Conservation (phyloP, 2,113 vertebrate species). For the Ellobius talpinus region DNA sequence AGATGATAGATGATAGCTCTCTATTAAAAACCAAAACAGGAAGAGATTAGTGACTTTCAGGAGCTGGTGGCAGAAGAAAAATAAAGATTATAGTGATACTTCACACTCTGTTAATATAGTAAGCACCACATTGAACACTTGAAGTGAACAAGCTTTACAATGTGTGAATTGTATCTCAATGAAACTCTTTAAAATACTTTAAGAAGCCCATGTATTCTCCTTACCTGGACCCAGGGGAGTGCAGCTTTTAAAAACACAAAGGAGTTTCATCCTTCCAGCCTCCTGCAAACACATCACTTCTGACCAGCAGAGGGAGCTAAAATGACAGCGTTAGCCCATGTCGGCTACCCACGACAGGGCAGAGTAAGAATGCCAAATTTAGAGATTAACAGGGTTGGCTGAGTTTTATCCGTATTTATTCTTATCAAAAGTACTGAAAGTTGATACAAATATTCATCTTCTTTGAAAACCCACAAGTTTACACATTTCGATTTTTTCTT, state of each 20-base stretch:
- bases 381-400: slow-evolving; percentile 38
- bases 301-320: slow-evolving; percentile 87
- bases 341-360: background rate
- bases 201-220: background rate
- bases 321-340: slow-evolving; percentile 66
- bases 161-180: background rate
- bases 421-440: slow-evolving; percentile 5
- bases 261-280: background rate
- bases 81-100: background rate
- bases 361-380: background rate
- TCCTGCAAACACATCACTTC: slow-evolving; percentile 19
- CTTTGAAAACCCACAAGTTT: background rate
- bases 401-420: background rate
- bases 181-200: background rate
- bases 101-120: background rate
- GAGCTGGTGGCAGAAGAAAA: background rate
- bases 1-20: background rate
- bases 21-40: background rate
- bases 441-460: background rate
- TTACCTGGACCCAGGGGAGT: background rate
- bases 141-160: background rate
- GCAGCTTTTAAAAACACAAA: no score
- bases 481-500: background rate
- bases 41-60: background rate
- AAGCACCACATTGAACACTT: slow-evolving; percentile 17